Base-by-base conservation (phyloP, 1,140 invertebrate genomes). In the Pteromalus puparum region DNA sequence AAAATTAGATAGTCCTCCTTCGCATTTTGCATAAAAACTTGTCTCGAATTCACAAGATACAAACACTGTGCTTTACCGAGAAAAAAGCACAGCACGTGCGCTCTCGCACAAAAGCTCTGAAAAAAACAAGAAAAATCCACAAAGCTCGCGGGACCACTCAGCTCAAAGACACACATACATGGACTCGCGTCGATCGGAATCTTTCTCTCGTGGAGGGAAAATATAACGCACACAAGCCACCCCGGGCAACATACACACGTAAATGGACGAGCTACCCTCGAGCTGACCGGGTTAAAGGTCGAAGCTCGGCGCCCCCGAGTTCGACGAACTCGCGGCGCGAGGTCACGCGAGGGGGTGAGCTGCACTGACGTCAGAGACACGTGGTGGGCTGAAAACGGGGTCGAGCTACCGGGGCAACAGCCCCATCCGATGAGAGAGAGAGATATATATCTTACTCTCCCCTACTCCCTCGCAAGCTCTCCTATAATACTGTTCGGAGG, bases 201-300 rank as follows among this genome's bases (percentile, higher is more conserved):
- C 61, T n/a, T 21, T 65, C 61, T 65, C 61, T 15, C 13, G 61
- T 34, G 12, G 26, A 68, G 67, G 2, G 67, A 68, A 24, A 28
- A 70, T 42, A 42, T 6, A 6, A 70, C n/a, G 3, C 21, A 12
- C 13, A 30, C 0, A 34, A 2, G 26, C 28, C 12, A 18, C 28
- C 18, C 28, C 34, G 80, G 28, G 81, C 46, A 74, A 26, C 80
- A 18, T 13, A 53, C 3, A 61, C 53, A 61, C 53, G 6, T 24
- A 65, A 61, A n/a, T 4, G 46, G 12, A 46, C 24, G 34, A 67
- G 61, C 24, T 3, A 34, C 42, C 6, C 72, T 34, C 24, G 18
- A 28, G 76, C 90, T 91, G 92, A 91, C 91, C 91, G 91, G 90
- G 90, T 93, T 92, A 91, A 90, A 89, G 91, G 91, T 92, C 90